phyloP scores from a whole-genome alignment of 2,113 vertebrate species.

The Synodontis membranacea region DNA sequence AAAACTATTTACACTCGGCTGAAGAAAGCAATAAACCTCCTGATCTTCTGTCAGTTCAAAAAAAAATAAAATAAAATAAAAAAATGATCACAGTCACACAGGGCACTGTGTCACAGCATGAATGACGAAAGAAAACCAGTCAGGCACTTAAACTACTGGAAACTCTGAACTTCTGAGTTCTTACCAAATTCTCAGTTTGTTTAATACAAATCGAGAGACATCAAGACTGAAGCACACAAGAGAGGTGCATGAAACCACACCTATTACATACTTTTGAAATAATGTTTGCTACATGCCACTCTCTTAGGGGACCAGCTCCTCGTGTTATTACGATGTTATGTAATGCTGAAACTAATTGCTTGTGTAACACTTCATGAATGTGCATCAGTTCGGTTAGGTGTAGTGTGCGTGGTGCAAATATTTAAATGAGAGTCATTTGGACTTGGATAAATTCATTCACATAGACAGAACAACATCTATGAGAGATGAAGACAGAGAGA shows the following conservation, averaged over 20 bases:
- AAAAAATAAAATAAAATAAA: too few species aligned
- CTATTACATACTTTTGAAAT: background rate
- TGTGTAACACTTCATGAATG: background rate
- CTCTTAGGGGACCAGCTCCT: background rate
- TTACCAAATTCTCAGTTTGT: background rate
- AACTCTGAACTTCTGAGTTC: background rate
- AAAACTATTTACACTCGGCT: background rate
- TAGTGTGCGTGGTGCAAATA: background rate
- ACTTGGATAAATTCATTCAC: background rate
- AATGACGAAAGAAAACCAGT: background rate
- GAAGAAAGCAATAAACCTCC: background rate
- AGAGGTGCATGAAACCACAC: background rate
- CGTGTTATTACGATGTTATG: background rate
- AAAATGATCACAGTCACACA: background rate
- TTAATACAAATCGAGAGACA: background rate
- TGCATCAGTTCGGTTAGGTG: background rate
- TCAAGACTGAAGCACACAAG: background rate
- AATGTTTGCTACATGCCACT: background rate
- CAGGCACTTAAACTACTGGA: background rate
- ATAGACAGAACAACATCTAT: background rate
- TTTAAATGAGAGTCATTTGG: background rate
- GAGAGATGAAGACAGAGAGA: background rate
- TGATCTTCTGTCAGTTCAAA: background rate
- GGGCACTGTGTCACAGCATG: background rate
- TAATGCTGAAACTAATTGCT: background rate